Conservation (phyloP, 2,797 vertebrate genomes). For the Pseudomugil gertrudae region DNA sequence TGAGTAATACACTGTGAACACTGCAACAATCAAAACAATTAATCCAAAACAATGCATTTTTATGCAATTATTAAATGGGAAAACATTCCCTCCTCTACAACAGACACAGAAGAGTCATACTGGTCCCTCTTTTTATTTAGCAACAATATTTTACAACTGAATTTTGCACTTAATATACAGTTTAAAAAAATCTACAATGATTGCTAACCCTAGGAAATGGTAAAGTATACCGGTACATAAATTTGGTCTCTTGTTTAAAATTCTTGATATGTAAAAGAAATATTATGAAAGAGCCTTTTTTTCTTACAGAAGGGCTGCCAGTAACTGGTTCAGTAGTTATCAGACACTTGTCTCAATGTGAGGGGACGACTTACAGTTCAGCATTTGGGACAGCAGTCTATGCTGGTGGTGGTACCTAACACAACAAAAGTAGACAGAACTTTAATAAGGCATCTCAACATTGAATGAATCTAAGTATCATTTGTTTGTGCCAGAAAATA, state of each 20-base stretch:
- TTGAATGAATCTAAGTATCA: constrained; percentile 12
- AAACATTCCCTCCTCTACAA: too few species aligned
- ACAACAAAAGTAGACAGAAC: constrained; percentile 12
- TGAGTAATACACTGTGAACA: too few species aligned
- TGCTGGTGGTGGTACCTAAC: constrained; percentile 84
- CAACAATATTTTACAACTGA: constrained; percentile 10
- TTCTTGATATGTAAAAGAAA: neutral
- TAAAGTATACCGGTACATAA: too few species aligned
- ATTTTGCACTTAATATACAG: constrained; percentile 13
- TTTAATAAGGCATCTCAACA: neutral
- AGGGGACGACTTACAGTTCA: constrained; percentile 68
- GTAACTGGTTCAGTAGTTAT: constrained; percentile 2
- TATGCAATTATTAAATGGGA: too few species aligned
- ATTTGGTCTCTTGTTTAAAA: neutral
- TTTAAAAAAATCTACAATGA: neutral
- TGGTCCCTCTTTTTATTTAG: constrained; percentile 49
- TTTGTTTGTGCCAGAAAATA: neutral
- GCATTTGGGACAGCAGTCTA: constrained; percentile 73
- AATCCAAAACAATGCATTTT: too few species aligned
- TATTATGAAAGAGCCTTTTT: neutral
- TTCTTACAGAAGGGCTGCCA: neutral
- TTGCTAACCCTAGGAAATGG: neutral
- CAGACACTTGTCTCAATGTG: constrained; percentile 87
- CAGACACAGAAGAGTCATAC: neutral
- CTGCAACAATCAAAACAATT: too few species aligned